Evolutionary conservation across 92 coral and sea anemone genomes (phyloP).

Genomic region (Zoanthus sansibaricus): DNA sequence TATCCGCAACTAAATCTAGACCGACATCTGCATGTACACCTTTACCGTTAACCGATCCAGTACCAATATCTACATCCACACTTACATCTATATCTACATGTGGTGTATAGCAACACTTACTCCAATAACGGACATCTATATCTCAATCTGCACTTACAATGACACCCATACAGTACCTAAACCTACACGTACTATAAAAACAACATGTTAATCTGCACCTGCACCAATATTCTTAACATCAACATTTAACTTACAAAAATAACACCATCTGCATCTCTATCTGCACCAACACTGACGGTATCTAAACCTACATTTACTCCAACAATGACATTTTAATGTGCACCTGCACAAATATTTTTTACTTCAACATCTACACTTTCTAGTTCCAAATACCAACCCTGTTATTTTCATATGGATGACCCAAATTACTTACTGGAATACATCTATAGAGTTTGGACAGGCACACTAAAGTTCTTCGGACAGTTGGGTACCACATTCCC

Average conservation of each 20-base stretch:
- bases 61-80: too few relatives aligned
- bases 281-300: too few relatives aligned
- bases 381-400: not conserved
- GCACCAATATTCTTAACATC: not conserved
- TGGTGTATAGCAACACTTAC: too few relatives aligned
- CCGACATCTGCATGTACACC: not conserved
- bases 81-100: not conserved
- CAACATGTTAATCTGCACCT: not conserved
- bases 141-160: too few relatives aligned
- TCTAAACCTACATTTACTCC: not conserved
- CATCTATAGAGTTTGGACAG: constrained; percentile 96
- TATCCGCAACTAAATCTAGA: too few relatives aligned
- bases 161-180: too few relatives aligned
- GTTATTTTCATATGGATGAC: not conserved
- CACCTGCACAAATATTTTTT: not conserved
- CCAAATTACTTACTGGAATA: constrained; percentile 79
- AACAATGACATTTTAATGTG: not conserved
- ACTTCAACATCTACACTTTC: not conserved
- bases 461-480: constrained; percentile 93
- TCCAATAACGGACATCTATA: too few relatives aligned
- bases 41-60: not conserved
- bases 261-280: too few relatives aligned
- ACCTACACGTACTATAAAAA: too few relatives aligned
- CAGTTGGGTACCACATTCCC: constrained; percentile 99
- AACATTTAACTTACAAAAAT: too few relatives aligned